Conservation (phyloP, 2,797 vertebrate genomes). For the Sarcophilus harrisii region DNA sequence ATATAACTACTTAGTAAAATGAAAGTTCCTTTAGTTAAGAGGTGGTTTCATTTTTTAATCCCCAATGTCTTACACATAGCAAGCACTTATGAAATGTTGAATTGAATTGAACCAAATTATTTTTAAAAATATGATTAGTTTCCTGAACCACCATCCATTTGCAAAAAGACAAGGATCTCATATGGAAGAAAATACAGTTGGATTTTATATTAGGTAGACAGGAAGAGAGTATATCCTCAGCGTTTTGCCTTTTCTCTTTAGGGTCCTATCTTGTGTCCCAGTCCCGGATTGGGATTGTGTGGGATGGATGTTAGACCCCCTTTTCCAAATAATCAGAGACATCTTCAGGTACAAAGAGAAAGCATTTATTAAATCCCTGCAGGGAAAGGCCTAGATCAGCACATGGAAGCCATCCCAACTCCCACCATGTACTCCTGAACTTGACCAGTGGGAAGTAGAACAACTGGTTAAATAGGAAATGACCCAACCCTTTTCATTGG, state of each 20-base stretch:
- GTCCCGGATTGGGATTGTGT: neutral
- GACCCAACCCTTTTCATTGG: too few relatives aligned
- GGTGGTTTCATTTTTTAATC: neutral
- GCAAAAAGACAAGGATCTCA: neutral
- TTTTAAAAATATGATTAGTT: neutral
- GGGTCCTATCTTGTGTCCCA: neutral
- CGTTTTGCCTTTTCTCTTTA: constrained; percentile 15
- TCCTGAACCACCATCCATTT: neutral
- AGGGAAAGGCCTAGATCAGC: too few relatives aligned
- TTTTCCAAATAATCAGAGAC: too few relatives aligned
- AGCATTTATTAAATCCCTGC: too few relatives aligned
- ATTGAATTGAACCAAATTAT: neutral
- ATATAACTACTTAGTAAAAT: neutral
- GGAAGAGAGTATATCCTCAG: neutral
- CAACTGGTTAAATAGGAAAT: too few relatives aligned
- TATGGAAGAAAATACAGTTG: neutral
- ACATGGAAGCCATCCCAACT: too few relatives aligned
- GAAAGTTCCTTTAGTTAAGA: neutral
- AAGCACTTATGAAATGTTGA: neutral
- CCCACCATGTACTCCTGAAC: too few relatives aligned
- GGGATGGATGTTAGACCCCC: too few relatives aligned
- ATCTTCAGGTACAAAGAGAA: too few relatives aligned
- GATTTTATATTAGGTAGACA: neutral
- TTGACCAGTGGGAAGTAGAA: too few relatives aligned
- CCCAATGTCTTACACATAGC: neutral